These are phyloP conservation scores for Chaitophorus viminalis DNA, from an alignment of 2,888 invertebrate species.

Conservation along the genomic window DNA sequence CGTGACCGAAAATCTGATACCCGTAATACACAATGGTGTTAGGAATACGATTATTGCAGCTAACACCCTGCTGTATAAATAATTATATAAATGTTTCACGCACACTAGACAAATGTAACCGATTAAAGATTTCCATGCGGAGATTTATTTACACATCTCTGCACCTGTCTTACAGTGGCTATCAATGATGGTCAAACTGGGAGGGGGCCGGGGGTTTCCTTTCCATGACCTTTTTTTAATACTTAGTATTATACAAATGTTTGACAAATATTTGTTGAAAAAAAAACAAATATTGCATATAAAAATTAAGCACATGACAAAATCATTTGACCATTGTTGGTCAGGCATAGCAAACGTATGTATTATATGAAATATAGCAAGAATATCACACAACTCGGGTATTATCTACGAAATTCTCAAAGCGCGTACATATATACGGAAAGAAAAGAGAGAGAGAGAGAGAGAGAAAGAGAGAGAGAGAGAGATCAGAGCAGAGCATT, in stretches of 20 bases:
- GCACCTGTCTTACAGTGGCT: not conserved
- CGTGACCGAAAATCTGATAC: slow-evolving; percentile 1
- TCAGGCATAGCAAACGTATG: not conserved
- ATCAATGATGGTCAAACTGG: too few relatives aligned
- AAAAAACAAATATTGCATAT: too few relatives aligned
- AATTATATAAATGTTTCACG: not conserved
- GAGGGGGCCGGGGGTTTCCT: too few relatives aligned
- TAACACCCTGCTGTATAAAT: not conserved
- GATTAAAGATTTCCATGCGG: not conserved
- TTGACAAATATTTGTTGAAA: too few relatives aligned
- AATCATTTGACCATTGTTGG: too few relatives aligned
- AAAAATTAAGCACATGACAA: too few relatives aligned
- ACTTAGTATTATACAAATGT: too few relatives aligned
- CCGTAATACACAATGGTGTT: not conserved
- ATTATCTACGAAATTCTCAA: slow-evolving; percentile 26
- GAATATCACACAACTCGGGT: slow-evolving; percentile 2
- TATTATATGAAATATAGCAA: not conserved
- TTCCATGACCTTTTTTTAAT: too few relatives aligned
- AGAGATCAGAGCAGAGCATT: slow-evolving; percentile 13
- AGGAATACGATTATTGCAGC: not conserved
- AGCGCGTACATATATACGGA: not conserved
- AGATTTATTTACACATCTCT: not conserved
- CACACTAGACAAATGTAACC: not conserved
- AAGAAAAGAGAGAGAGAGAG: not conserved
- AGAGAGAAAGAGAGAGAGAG: not conserved